A percentile compares a stretch with the other conserved stretches of the same genome.
These are phyloP conservation scores for Drosophila rellima DNA, from an alignment of 2,888 invertebrate genomes.

Conservation along the genomic window DNA sequence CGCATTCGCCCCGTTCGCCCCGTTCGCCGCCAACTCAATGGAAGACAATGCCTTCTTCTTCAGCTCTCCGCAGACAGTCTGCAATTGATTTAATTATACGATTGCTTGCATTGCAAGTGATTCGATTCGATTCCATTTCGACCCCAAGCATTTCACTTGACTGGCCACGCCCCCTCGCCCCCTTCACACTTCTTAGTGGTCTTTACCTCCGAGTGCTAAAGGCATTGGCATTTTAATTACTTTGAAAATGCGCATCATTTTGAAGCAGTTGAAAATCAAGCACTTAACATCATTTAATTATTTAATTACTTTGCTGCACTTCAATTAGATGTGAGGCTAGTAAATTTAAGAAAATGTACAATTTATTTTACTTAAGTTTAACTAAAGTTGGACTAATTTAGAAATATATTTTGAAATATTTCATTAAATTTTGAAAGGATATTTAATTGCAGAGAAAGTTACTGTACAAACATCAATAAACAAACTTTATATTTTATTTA, in stretches of 20 bases:
- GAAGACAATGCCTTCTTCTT: not conserved
- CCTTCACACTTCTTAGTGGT: not conserved
- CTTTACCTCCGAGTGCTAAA: not conserved
- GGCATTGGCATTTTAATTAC: constrained; percentile 45
- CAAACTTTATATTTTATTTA: too few species aligned
- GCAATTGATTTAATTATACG: constrained; percentile 68
- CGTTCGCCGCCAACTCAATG: not conserved
- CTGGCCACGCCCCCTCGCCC: constrained; percentile 5
- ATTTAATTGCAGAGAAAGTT: too few species aligned
- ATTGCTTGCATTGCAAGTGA: constrained; percentile 52
- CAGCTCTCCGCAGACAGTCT: constrained; percentile 27
- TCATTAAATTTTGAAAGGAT: too few species aligned
- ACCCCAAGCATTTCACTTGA: constrained; percentile 27
- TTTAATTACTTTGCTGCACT: constrained; percentile 32
- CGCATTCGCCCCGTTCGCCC: constrained; percentile 17
- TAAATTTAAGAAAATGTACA: not conserved
- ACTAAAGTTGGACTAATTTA: not conserved
- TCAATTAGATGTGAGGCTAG: not conserved
- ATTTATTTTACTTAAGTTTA: not conserved
- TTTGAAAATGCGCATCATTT: constrained; percentile 28
- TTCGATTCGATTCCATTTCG: constrained; percentile 40
- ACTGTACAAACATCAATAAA: too few species aligned
- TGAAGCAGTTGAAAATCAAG: constrained; percentile 27
- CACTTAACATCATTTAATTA: constrained; percentile 30
- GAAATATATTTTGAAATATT: too few species aligned